phyloP scores from a whole-genome alignment of 1,140 invertebrate species.

The Pristionchus pacificus region DNA sequence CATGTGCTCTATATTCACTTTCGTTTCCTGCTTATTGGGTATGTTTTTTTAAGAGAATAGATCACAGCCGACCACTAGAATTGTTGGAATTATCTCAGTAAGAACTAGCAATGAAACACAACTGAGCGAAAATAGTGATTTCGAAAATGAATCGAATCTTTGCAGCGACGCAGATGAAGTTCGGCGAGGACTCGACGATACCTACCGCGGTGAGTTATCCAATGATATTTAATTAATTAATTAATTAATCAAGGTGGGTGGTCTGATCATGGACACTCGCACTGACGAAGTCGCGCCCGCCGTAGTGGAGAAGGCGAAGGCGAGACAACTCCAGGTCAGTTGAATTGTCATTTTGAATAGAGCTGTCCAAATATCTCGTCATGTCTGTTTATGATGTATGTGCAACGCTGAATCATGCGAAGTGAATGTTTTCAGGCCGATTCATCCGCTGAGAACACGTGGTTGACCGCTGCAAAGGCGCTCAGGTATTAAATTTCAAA shows the following conservation, averaged over 20 bases:
- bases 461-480: slow-evolving; percentile 71
- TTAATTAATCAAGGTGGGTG: slow-evolving; percentile 19
- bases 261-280: slow-evolving; percentile 57
- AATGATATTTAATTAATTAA: background rate
- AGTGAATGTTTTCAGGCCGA: background rate
- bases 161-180: slow-evolving; percentile 73
- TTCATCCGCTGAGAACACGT: slow-evolving; percentile 17
- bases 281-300: slow-evolving; percentile 52
- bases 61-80: background rate
- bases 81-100: background rate
- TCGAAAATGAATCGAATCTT: background rate
- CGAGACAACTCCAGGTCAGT: slow-evolving; percentile 40
- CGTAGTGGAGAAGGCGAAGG: slow-evolving; percentile 54
- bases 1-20: slow-evolving; percentile 93
- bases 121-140: background rate
- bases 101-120: background rate
- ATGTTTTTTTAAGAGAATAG: background rate
- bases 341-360: background rate
- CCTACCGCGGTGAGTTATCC: slow-evolving; percentile 37
- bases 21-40: slow-evolving; percentile 70
- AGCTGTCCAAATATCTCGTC: slow-evolving; percentile 4
- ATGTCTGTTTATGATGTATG: slow-evolving; percentile 1
- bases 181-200: slow-evolving; percentile 52
- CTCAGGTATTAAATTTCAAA: too few species aligned
- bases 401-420: slow-evolving; percentile 3